These are phyloP conservation scores for Chamaetylas fuelleborni DNA, from an alignment of 2,113 vertebrate genomes.

Conservation along the genomic window DNA sequence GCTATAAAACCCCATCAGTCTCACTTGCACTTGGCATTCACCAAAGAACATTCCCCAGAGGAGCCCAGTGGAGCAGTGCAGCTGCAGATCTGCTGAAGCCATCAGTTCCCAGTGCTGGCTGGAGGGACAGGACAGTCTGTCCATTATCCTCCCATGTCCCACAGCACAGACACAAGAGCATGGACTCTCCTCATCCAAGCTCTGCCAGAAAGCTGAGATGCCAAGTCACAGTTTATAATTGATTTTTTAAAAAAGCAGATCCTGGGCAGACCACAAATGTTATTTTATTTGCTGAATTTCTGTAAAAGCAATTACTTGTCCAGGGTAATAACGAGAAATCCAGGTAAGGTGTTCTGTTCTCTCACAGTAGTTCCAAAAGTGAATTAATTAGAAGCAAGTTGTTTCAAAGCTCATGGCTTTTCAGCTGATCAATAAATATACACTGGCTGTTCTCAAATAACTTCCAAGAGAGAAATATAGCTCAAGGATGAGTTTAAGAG, in stretches of 20 bases:
- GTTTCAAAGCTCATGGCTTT: background rate
- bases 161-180: background rate
- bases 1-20: constrained; percentile 26
- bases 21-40: background rate
- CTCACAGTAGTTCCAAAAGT: background rate
- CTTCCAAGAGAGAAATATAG: constrained; percentile 23
- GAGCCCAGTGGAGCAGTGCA: background rate
- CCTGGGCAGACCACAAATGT: background rate
- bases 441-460: background rate
- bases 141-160: background rate
- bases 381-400: background rate
- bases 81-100: background rate
- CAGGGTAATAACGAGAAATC: background rate
- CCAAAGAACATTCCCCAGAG: background rate
- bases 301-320: background rate
- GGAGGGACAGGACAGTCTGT: background rate
- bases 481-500: background rate
- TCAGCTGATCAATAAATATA: constrained; percentile 14
- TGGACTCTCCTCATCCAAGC: background rate
- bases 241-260: background rate
- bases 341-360: background rate
- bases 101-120: background rate
- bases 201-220: background rate
- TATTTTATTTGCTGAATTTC: background rate
- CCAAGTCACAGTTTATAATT: background rate